These are phyloP conservation scores for Oreochromis grahami DNA, from an alignment of 2,797 vertebrate genomes.

Conservation along the genomic window DNA sequence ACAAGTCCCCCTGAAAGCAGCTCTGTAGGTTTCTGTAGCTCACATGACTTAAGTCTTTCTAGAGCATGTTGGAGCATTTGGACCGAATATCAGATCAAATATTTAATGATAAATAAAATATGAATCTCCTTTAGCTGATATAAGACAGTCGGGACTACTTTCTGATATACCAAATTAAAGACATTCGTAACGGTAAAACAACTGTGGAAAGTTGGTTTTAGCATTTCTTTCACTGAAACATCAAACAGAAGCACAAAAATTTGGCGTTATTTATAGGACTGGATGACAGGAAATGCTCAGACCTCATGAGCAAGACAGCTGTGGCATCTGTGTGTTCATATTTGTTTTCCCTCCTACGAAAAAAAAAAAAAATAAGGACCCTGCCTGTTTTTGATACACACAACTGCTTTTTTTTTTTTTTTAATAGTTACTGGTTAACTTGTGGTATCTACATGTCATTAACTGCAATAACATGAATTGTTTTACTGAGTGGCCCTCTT, in stretches of 20 bases:
- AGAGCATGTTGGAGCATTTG: neutral
- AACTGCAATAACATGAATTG: slow-evolving; percentile 55
- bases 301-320: neutral
- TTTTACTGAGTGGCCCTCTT: slow-evolving; percentile 24
- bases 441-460: slow-evolving; percentile 29
- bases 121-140: fast-evolving
- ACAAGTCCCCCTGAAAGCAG: neutral
- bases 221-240: neutral
- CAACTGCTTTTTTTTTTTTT: neutral
- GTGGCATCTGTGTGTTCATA: neutral
- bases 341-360: fast-evolving
- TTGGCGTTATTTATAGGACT: neutral
- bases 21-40: neutral
- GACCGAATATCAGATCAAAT: neutral
- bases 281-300: neutral
- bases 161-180: neutral
- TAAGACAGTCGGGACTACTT: neutral
- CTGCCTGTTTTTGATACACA: slow-evolving; percentile 17
- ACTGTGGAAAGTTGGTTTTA: neutral
- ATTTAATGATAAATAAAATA: neutral
- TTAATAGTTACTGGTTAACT: slow-evolving; percentile 15
- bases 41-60: neutral
- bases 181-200: neutral
- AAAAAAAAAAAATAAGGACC: neutral
- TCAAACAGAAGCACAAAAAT: neutral